These are phyloP conservation scores for Sinocyclocheilus anshuiensis DNA, from an alignment of 2,113 vertebrate genomes.

Conservation along the genomic window DNA sequence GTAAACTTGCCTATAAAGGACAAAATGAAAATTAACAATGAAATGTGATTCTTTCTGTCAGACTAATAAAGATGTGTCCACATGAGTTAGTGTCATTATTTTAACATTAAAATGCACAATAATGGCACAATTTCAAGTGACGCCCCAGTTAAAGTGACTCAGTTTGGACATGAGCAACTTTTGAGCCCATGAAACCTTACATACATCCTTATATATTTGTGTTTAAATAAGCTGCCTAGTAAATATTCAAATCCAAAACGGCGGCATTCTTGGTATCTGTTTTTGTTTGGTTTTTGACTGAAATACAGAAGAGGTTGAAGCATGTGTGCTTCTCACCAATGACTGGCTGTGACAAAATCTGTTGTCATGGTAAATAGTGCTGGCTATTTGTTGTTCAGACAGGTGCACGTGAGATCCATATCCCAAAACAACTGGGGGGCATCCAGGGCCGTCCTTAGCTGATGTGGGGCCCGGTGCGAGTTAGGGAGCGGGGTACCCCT, in stretches of 20 bases:
- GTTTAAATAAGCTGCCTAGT: not conserved
- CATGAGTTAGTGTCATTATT: not conserved
- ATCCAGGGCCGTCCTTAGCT: too few species aligned
- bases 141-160: too few species aligned
- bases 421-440: not conserved
- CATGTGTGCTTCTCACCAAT: not conserved
- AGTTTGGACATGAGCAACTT: too few species aligned
- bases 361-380: conserved; percentile 11
- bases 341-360: not conserved
- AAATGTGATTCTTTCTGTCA: not conserved
- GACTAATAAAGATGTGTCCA: not conserved
- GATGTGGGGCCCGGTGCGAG: too few species aligned
- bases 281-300: not conserved
- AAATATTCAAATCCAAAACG: not conserved
- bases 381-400: not conserved
- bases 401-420: not conserved
- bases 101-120: not conserved
- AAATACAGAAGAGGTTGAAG: not conserved
- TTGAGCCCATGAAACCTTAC: not conserved
- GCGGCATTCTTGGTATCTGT: not conserved
- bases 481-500: too few species aligned
- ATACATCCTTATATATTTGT: not conserved
- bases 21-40: not conserved
- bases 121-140: not conserved
- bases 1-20: not conserved